Base-by-base conservation (phyloP, 2,888 invertebrate genomes). In the Tachina lurida region DNA sequence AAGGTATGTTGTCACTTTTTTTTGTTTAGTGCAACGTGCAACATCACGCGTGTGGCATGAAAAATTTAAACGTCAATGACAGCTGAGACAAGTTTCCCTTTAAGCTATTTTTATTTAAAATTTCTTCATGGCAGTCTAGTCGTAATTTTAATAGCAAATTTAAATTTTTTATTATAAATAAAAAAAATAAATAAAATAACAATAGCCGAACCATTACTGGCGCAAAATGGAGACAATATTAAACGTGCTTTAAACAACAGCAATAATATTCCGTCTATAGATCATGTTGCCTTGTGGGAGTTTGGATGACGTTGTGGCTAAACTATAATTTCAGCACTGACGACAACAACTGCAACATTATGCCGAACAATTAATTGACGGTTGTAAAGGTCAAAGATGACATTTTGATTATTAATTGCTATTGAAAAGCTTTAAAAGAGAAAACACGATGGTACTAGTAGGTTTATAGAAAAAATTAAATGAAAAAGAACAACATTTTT, bases 401-500 rank as follows among this genome's bases (percentile, higher is more conserved):
- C 88, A 88, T 86, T 88, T 87, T 76, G 88, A 87, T 88, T 88
- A 88, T 88, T 88, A 88, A 88, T 88, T 88, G 88, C 88, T 87
- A 86, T 87, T 86, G 87, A 88, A 87, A 88, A 84, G 83, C 81
- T 87, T 84, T 87, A 84, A 79, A 22, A 65, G 19, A 65, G 19
- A 56, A 43, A 43, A 65, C 56, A 56, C 39, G 17, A 43, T 19
- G 45, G 49, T 10, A n/a, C n/a, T n/a, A n/a, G n/a, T n/a, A 43
- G 60, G 19, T 45, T 41, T 15, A 31, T 31, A 31, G 7, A 31
- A 7, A 31, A 0, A 31, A 7, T 2, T 7, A 31, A 31, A 31
- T 31, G 31, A 31, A 31, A 31, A 31, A 0, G 0, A 31, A 2
- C 0, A 31, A 31, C 0, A 3, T 31, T 31, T 31, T 31, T 3